These are phyloP conservation scores for Egretta garzetta DNA, from an alignment of 2,113 vertebrate genomes.

Conservation along the genomic window DNA sequence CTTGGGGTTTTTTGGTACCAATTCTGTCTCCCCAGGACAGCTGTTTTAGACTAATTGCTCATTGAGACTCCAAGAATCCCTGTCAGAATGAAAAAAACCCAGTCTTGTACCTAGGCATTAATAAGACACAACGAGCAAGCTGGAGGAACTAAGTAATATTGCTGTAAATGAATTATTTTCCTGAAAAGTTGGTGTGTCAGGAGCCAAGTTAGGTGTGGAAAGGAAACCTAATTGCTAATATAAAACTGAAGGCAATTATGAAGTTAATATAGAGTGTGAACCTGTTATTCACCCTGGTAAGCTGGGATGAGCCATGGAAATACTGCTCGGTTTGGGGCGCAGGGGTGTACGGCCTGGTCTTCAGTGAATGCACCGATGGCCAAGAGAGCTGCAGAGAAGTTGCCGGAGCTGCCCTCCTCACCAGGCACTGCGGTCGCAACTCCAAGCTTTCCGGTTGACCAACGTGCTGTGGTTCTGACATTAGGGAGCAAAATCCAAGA, in stretches of 20 bases:
- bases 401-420: background rate
- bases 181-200: conserved; percentile 46
- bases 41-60: conserved; percentile 76
- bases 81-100: conserved; percentile 64
- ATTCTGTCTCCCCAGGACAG: conserved; percentile 63
- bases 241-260: conserved; percentile 18
- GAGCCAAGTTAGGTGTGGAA: conserved; percentile 49
- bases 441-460: background rate
- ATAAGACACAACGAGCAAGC: conserved; percentile 74
- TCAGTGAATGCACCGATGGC: background rate
- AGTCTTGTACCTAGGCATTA: conserved; percentile 69
- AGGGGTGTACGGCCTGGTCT: background rate
- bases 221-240: conserved; percentile 38
- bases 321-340: rapidly evolving
- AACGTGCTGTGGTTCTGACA: background rate
- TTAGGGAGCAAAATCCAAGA: background rate
- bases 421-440: background rate
- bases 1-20: conserved; percentile 47
- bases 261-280: background rate
- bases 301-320: background rate
- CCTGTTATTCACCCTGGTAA: background rate
- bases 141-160: conserved; percentile 38
- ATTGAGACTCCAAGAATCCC: conserved; percentile 60
- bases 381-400: background rate
- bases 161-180: conserved; percentile 69